These are phyloP conservation scores for Hydrolagus affinis DNA, from an alignment of 2,113 vertebrate genomes.

Conservation along the genomic window DNA sequence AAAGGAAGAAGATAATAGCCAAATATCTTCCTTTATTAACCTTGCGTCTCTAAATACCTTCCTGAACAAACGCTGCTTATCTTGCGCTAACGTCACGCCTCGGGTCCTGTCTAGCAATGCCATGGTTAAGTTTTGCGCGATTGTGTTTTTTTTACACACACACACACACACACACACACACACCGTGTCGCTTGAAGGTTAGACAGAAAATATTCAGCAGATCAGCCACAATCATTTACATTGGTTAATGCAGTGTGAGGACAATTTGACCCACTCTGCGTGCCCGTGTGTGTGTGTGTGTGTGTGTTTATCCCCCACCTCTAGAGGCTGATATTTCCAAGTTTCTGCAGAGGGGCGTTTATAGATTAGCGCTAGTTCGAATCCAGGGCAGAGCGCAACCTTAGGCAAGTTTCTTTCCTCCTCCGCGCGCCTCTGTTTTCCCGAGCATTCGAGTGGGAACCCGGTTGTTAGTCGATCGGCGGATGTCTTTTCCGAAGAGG, in stretches of 20 bases:
- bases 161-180: too few species aligned
- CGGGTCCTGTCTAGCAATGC: neutral
- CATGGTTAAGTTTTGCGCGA: slow-evolving; percentile 4
- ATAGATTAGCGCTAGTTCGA: too few species aligned
- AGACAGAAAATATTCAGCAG: slow-evolving; percentile 21
- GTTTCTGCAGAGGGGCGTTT: too few species aligned
- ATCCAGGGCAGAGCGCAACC: too few species aligned
- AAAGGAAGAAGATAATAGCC: slow-evolving; percentile 16
- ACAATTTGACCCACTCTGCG: slow-evolving; percentile 1
- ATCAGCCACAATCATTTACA: neutral
- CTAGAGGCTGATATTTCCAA: too few species aligned
- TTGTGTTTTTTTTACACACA: too few species aligned
- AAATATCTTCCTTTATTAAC: slow-evolving; percentile 28
- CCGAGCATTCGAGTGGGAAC: too few species aligned
- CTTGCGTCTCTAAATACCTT: neutral
- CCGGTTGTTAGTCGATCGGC: too few species aligned
- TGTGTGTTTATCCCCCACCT: neutral
- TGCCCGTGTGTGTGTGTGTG: neutral
- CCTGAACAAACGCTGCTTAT: neutral
- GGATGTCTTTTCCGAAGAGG: too few species aligned
- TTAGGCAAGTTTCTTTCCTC: too few species aligned
- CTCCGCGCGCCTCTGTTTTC: too few species aligned
- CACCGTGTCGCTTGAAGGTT: slow-evolving; percentile 10
- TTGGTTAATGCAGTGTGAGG: slow-evolving; percentile 17
- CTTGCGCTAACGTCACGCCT: neutral